A percentile compares a stretch with the other conserved stretches of the same genome.
Evolutionary conservation across 2,888 invertebrate species (phyloP).

Genomic region (Eupithecia centaureata): DNA sequence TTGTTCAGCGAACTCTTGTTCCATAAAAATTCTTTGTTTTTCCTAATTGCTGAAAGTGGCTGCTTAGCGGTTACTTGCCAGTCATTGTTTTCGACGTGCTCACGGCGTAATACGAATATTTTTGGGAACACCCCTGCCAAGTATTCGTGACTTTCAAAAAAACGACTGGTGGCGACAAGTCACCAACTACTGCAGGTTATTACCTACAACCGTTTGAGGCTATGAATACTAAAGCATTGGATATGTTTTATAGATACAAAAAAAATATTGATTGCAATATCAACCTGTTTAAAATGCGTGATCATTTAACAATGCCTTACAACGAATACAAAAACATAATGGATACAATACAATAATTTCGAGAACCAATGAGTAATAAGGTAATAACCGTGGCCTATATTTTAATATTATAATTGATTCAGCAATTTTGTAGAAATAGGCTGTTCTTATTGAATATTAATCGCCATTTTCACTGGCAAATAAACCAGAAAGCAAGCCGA

Average conservation of each 20-base stretch:
- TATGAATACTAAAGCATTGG: slow-evolving; percentile 36
- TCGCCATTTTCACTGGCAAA: slow-evolving; percentile 80
- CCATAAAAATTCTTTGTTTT: slow-evolving; percentile 82
- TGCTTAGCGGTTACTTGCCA: slow-evolving; percentile 75
- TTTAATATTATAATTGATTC: not conserved
- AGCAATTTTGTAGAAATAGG: slow-evolving; percentile 55
- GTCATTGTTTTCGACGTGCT: slow-evolving; percentile 81
- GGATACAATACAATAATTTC: not conserved
- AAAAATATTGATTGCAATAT: not conserved
- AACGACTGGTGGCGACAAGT: slow-evolving; percentile 55
- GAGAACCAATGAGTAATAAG: not conserved
- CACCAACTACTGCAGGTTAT: slow-evolving; percentile 50
- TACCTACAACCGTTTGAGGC: slow-evolving; percentile 38
- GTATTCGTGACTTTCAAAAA: slow-evolving; percentile 75
- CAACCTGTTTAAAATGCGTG: not conserved
- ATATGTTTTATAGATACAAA: slow-evolving; percentile 10
- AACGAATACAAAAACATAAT: too few relatives aligned
- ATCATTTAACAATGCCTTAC: not conserved
- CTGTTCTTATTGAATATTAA: slow-evolving; percentile 83
- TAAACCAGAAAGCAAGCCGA: slow-evolving; percentile 74
- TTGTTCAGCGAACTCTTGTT: slow-evolving; percentile 50
- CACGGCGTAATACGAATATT: slow-evolving; percentile 73
- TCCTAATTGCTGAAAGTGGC: slow-evolving; percentile 81
- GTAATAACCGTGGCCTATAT: not conserved
- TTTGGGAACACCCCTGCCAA: slow-evolving; percentile 66